Conservation (phyloP, 2,113 vertebrate species). For the Stigmatopora argus region DNA sequence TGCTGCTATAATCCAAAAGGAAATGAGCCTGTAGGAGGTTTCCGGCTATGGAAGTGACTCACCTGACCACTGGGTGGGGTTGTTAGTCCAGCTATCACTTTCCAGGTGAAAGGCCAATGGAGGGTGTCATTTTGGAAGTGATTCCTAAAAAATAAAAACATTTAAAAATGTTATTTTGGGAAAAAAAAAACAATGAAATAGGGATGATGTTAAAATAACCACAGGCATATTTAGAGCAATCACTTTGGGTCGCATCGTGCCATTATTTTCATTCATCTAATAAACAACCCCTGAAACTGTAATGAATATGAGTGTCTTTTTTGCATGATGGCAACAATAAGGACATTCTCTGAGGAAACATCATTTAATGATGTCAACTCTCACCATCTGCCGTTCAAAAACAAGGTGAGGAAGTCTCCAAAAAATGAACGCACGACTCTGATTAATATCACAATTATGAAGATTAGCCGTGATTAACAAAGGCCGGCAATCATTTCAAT, state of each 20-base stretch:
- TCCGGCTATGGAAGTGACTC: conserved; percentile 32
- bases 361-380: conserved; percentile 32
- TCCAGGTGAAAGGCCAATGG: conserved; percentile 57
- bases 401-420: conserved; percentile 41
- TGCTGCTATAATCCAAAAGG: conserved; percentile 15
- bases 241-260: not conserved
- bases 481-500: conserved; percentile 52
- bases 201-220: not conserved
- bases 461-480: conserved; percentile 59
- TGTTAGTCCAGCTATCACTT: conserved; percentile 59
- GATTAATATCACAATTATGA: conserved; percentile 45
- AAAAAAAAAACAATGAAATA: too few species aligned
- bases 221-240: not conserved
- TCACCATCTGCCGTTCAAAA: conserved; percentile 53
- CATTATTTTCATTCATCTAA: conserved; percentile 11
- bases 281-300: conserved; percentile 28
- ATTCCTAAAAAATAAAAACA: not conserved
- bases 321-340: conserved; percentile 30
- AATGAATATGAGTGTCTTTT: conserved; percentile 30
- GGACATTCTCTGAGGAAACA: conserved; percentile 35
- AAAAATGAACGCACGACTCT: conserved; percentile 49
- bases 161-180: not conserved
- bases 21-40: conserved; percentile 13
- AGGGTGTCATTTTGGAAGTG: not conserved
- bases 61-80: conserved; percentile 66